A percentile compares a stretch with the other conserved stretches of the same genome.
These are phyloP conservation scores for Stenotaenia linearis DNA, from an alignment of 2,888 invertebrate species.

Conservation along the genomic window DNA sequence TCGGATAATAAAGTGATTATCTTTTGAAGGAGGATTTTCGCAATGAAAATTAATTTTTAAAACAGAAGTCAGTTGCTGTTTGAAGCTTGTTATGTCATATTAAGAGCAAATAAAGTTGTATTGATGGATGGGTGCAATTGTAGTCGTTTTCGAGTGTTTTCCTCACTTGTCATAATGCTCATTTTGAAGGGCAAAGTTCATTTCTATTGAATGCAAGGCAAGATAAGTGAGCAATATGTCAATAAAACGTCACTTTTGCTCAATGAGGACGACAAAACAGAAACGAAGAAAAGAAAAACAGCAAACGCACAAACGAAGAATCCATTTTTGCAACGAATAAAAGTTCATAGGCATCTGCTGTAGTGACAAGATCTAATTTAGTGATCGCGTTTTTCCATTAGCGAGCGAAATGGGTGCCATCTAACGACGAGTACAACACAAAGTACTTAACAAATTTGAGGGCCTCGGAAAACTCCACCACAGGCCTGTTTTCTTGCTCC, in stretches of 20 bases:
- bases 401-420: slow-evolving; percentile 9
- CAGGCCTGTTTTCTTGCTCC: slow-evolving; percentile 35
- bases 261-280: no score
- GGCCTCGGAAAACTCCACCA: slow-evolving; percentile 73
- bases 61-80: background rate
- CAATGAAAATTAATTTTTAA: background rate
- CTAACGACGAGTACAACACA: background rate
- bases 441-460: slow-evolving; percentile 50
- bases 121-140: background rate
- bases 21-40: background rate
- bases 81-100: background rate
- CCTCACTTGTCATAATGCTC: background rate
- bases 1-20: background rate
- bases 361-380: slow-evolving; percentile 9
- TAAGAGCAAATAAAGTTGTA: background rate
- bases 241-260: background rate
- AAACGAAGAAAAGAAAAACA: no score
- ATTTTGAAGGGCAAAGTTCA: background rate
- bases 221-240: background rate
- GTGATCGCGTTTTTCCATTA: slow-evolving; percentile 9
- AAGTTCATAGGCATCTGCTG: background rate
- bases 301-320: no score
- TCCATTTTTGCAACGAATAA: background rate
- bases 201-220: background rate
- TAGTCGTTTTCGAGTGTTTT: background rate